Conservation (phyloP, 2,888 invertebrate species). For the Apantesis nais region DNA sequence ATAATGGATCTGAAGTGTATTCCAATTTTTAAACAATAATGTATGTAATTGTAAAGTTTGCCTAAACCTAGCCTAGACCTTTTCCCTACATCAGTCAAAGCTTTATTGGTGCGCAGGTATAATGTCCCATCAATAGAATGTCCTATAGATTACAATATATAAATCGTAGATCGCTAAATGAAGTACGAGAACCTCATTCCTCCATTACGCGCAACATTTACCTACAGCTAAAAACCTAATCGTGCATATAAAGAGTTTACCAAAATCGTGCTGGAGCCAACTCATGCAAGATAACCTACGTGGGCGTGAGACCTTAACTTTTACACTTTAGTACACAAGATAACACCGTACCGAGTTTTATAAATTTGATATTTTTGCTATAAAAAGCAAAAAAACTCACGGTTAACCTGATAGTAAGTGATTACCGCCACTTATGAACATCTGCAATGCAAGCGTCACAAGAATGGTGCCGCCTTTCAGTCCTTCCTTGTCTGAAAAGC, state of each 20-base stretch:
- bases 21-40: neutral
- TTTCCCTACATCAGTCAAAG: too few relatives aligned
- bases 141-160: neutral
- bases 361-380: neutral
- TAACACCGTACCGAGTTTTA: conserved; percentile 7
- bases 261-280: conserved; percentile 29
- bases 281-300: conserved; percentile 30
- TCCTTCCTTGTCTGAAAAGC: too few relatives aligned
- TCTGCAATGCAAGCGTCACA: too few relatives aligned
- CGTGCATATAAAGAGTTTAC: conserved; percentile 27
- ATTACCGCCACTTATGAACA: too few relatives aligned
- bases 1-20: neutral
- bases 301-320: conserved; percentile 34
- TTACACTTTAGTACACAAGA: conserved; percentile 29
- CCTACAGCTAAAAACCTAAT: conserved; percentile 18
- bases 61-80: too few relatives aligned
- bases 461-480: too few relatives aligned
- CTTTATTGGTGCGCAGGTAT: too few relatives aligned
- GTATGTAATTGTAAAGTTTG: too few relatives aligned
- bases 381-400: too few relatives aligned
- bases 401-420: too few relatives aligned
- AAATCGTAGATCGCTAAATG: neutral
- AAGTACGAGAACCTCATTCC: neutral
- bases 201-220: conserved; percentile 7
- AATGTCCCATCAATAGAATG: neutral